Base-by-base conservation (phyloP, 2,113 vertebrate genomes). In the Crotalus horridus region DNA sequence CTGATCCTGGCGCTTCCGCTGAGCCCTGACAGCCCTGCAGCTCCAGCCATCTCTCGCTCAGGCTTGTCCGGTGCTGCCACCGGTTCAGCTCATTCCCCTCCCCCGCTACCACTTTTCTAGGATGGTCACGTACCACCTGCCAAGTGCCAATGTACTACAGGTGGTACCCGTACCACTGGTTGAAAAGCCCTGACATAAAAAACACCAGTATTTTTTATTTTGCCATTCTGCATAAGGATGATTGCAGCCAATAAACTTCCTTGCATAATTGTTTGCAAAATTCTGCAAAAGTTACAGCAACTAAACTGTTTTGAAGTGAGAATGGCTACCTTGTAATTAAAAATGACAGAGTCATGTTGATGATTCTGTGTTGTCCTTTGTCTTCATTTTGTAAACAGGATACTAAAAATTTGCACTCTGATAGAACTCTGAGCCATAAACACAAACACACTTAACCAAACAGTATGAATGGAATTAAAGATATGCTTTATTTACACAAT, bases 401-500 rank as follows among this genome's bases (percentile, higher is more conserved):
- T 94, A 91, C 95, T 92, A 87, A 21, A 39, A 69, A 58, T 2
- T 88, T 3, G 21, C 58, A 56, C 11, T 69, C 12, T 43, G 88
- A 93, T 86, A 86, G 24, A 46, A 93, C 43, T 94, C 46, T 29
- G 43, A 24, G 12, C 88, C 26, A 92, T 15, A 87, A 90, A 86
- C 6, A 3, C 64, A 61, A 53, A 94, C 93, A 21, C 64, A 69
- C 85, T 39, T 94, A 54, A 74, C 92, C 69, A 94, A 58, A 46
- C 46, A 92, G 59, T 89, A 33, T 4, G 13, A 94, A 85, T 87
- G 90, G 54, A 64, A 94, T 94, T 48, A 54, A 85, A 69, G 43
- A 26, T 0, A 33, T 59, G 89, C 59, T 54, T 94, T 94, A 58
- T 43, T 91, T 86, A 94, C 94, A 58, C 46, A 86, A 56, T 56